These are phyloP conservation scores for Drosophila saltans DNA, from an alignment of 1,140 invertebrate species.

Conservation along the genomic window DNA sequence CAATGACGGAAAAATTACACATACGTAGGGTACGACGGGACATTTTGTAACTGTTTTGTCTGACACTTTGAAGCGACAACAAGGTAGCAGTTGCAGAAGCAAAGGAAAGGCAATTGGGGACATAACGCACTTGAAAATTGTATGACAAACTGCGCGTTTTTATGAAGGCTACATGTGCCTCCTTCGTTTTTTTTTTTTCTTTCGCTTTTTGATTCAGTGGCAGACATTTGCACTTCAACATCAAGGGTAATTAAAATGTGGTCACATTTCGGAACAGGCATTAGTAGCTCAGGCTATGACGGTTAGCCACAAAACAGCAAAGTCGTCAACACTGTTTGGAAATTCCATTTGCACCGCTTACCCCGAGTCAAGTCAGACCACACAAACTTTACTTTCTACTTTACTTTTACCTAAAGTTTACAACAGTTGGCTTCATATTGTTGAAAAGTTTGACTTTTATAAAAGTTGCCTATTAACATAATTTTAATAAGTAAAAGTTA, in stretches of 20 bases:
- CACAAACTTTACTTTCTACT: conserved; percentile 1
- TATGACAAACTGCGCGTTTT: conserved; percentile 40
- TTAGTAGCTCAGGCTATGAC: conserved; percentile 26
- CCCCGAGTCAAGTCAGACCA: not conserved
- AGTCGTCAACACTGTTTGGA: conserved; percentile 10
- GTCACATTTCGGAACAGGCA: conserved; percentile 49
- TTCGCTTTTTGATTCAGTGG: conserved; percentile 42
- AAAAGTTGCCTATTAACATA: not conserved
- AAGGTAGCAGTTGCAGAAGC: conserved; percentile 23
- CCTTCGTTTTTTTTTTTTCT: conserved; percentile 5
- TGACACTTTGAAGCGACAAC: conserved; percentile 46
- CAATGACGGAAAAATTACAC: conserved; percentile 39
- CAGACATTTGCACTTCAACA: conserved; percentile 62
- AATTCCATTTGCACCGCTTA: conserved; percentile 27
- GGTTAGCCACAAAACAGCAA: conserved; percentile 20
- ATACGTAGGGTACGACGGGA: conserved; percentile 33
- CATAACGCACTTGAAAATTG: conserved; percentile 52
- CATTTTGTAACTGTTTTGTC: conserved; percentile 28
- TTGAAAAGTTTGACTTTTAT: not conserved
- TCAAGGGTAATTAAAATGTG: conserved; percentile 75
- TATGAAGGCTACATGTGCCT: conserved; percentile 39
- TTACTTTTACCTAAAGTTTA: not conserved
- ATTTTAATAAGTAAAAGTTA: not conserved
- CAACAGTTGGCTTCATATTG: not conserved
- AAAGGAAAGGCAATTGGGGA: not conserved